Conservation (phyloP, 92 coral and sea anemone genomes). For the Muricea muricata region DNA sequence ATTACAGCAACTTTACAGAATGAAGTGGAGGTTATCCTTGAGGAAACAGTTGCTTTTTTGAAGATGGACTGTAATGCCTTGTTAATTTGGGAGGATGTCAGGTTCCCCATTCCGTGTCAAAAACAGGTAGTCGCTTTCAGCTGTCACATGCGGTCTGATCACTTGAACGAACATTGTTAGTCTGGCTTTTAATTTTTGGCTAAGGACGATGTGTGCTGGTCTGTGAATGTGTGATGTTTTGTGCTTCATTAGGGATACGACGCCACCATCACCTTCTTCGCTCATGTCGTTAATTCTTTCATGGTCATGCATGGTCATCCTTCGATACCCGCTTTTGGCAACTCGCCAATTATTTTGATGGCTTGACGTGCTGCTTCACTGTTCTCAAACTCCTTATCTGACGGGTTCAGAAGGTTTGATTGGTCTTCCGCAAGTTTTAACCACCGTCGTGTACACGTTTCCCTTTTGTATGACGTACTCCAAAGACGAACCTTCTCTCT, state of each 20-base stretch:
- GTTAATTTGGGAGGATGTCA: slow-evolving; percentile 54
- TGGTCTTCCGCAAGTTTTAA: slow-evolving; percentile 67
- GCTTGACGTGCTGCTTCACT: slow-evolving; percentile 66
- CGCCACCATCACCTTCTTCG: slow-evolving; percentile 34
- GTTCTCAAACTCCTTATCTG: slow-evolving; percentile 46
- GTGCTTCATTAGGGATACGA: slow-evolving; percentile 58
- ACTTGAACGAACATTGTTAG: slow-evolving; percentile 44
- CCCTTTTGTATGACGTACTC: slow-evolving; percentile 58
- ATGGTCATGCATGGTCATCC: too few relatives aligned
- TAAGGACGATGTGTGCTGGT: slow-evolving; percentile 58
- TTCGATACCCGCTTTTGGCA: too few relatives aligned
- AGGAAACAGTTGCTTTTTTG: slow-evolving; percentile 56
- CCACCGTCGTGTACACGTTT: slow-evolving; percentile 57
- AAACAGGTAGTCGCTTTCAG: background rate
- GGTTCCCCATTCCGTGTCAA: slow-evolving; percentile 64
- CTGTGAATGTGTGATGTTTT: slow-evolving; percentile 67
- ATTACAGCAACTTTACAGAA: slow-evolving; percentile 61
- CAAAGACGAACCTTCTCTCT: slow-evolving; percentile 55
- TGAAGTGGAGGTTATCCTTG: slow-evolving; percentile 42
- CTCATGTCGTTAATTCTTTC: slow-evolving; percentile 53
- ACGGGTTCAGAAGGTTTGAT: slow-evolving; percentile 39
- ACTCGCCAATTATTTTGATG: slow-evolving; percentile 38
- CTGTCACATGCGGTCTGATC: slow-evolving; percentile 44
- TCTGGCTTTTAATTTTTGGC: slow-evolving; percentile 56
- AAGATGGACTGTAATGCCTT: slow-evolving; percentile 57